A percentile compares a stretch with the other conserved stretches of the same genome.
phyloP scores from a whole-genome alignment of 2,113 vertebrate species.

The Cyanistes caeruleus region DNA sequence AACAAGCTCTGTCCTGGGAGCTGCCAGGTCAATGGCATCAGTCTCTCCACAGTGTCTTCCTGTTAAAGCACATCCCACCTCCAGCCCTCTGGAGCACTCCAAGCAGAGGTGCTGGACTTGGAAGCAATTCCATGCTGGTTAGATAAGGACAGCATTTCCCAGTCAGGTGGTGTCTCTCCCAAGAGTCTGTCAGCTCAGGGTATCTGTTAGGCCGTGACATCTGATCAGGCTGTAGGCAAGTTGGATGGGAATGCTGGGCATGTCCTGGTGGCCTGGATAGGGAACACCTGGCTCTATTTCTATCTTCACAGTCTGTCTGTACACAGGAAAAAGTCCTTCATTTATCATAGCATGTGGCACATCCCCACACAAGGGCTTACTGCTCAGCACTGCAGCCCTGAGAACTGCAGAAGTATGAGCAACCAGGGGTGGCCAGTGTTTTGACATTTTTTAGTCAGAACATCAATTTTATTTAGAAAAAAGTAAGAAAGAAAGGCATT shows the following conservation, averaged over 20 bases:
- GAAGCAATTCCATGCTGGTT: not conserved
- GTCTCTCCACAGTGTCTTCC: too few species aligned
- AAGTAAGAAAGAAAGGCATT: not conserved
- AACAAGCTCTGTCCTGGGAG: not conserved
- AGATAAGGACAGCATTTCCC: not conserved
- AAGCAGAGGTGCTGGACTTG: not conserved
- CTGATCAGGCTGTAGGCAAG: accelerated
- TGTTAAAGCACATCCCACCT: accelerated
- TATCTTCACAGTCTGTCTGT: not conserved
- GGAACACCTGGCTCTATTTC: not conserved
- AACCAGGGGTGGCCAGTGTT: not conserved
- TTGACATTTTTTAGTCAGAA: not conserved
- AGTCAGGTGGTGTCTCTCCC: accelerated
- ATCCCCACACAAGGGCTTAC: not conserved
- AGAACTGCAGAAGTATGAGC: not conserved
- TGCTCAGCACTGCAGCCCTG: not conserved
- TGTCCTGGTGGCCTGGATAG: not conserved
- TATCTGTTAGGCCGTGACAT: accelerated
- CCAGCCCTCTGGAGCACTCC: not conserved
- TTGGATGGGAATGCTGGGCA: not conserved
- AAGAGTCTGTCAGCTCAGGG: not conserved
- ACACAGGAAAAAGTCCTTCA: not conserved
- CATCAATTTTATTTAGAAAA: not conserved
- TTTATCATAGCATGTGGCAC: accelerated
- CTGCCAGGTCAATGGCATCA: not conserved